A percentile compares a stretch with the other conserved stretches of the same genome.
Conservation (phyloP, 2,888 invertebrate species). For the Melieria picta region DNA sequence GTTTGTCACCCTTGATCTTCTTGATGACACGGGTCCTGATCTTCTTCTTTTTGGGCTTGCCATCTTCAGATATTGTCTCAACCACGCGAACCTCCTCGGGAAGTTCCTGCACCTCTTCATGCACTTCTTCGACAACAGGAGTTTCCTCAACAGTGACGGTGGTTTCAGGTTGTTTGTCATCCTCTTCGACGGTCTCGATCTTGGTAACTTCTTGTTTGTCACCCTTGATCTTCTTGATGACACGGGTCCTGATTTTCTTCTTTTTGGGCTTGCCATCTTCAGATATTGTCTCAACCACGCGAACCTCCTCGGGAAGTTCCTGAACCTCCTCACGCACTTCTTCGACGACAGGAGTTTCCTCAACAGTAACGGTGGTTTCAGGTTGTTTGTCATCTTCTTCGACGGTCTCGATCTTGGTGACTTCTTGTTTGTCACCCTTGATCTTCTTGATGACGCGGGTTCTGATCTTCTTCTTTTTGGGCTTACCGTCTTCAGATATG, state of each 20-base stretch:
- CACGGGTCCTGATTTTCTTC: conserved; percentile 17
- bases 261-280: conserved; percentile 26
- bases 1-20: conserved; percentile 24
- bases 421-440: conserved; percentile 22
- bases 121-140: not conserved
- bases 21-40: conserved; percentile 21
- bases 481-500: conserved; percentile 19
- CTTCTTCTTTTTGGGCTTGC: conserved; percentile 24
- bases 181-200: conserved; percentile 21
- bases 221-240: conserved; percentile 22
- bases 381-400: conserved; percentile 26
- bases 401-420: conserved; percentile 24
- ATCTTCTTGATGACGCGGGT: conserved; percentile 20
- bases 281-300: conserved; percentile 15
- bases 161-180: conserved; percentile 24
- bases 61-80: conserved; percentile 22
- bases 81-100: conserved; percentile 22
- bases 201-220: conserved; percentile 26
- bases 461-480: conserved; percentile 23
- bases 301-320: conserved; percentile 18
- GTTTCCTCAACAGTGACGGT: conserved; percentile 24
- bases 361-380: conserved; percentile 22
- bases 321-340: conserved; percentile 8
- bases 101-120: conserved; percentile 13
- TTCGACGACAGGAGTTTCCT: conserved; percentile 19